Percentiles rank a stretch among this genome's conserved stretches.
Conservation (phyloP, 2,113 vertebrate genomes). For the Oreochromis niloticus region DNA sequence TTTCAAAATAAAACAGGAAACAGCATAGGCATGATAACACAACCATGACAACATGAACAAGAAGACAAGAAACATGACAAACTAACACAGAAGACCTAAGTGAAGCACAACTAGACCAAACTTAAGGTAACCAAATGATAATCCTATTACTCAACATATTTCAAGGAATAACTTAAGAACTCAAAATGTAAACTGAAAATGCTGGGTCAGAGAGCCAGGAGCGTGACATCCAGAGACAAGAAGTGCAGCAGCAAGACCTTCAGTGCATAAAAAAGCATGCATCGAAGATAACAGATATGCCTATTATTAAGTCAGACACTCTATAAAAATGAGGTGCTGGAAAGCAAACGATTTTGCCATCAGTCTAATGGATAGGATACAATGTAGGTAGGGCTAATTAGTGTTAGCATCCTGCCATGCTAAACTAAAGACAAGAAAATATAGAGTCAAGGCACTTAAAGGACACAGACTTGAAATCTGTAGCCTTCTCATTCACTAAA, state of each 20-base stretch:
- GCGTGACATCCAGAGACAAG: fast-evolving
- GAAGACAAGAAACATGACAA: background rate
- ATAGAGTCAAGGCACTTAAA: background rate
- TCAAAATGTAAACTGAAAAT: fast-evolving
- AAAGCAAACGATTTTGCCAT: background rate
- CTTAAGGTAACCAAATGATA: background rate
- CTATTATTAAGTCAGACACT: background rate
- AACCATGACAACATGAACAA: background rate
- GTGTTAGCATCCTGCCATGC: fast-evolving
- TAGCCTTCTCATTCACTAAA: background rate
- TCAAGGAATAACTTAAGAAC: background rate
- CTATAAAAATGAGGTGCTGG: background rate
- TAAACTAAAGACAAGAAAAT: background rate
- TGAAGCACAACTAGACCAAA: background rate
- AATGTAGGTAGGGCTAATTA: background rate
- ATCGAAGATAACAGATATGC: background rate
- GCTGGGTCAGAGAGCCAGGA: background rate
- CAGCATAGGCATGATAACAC: background rate
- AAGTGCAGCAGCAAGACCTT: background rate
- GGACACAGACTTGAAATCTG: background rate
- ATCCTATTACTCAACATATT: background rate
- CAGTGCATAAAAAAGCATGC: background rate
- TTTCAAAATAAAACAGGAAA: background rate
- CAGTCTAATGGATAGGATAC: background rate
- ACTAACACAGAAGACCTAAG: background rate